Conservation (phyloP, 2,888 invertebrate species). For the Drosophila prolongata region DNA sequence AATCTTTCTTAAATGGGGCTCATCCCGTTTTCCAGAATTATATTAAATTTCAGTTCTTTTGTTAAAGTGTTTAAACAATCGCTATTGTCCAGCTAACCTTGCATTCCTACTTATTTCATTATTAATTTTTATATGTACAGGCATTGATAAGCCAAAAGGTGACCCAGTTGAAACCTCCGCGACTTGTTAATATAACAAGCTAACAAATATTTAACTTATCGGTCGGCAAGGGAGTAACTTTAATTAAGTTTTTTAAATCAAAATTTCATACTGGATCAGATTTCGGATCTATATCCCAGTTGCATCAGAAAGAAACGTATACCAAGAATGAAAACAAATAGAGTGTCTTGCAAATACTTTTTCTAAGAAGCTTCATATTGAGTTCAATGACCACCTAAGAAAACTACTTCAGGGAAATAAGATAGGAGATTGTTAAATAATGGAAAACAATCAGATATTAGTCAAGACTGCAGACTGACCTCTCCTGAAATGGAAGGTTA, state of each 20-base stretch:
- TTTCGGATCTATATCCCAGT: background rate
- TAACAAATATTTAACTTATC: slow-evolving; percentile 16
- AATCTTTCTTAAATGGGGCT: too few species aligned
- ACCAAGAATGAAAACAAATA: slow-evolving; percentile 16
- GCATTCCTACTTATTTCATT: slow-evolving; percentile 20
- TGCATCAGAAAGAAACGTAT: background rate
- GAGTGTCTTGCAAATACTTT: background rate
- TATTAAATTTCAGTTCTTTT: slow-evolving; percentile 3
- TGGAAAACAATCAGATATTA: slow-evolving; percentile 6
- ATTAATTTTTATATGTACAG: slow-evolving; percentile 25
- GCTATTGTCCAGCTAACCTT: slow-evolving; percentile 15
- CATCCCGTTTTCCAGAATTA: too few species aligned
- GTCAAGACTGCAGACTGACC: slow-evolving; percentile 31
- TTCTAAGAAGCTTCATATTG: background rate
- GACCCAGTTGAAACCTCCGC: slow-evolving; percentile 62
- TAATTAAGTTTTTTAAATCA: background rate
- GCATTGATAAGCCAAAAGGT: slow-evolving; percentile 72
- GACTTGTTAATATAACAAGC: slow-evolving; percentile 25
- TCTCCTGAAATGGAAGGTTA: slow-evolving; percentile 51
- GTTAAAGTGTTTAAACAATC: slow-evolving; percentile 21
- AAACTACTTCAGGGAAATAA: slow-evolving; percentile 4
- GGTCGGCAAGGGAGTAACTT: background rate
- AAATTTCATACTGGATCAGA: background rate
- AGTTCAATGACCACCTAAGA: slow-evolving; percentile 45
- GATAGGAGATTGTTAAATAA: background rate